Base-by-base conservation (phyloP, 1,140 invertebrate species). In the Hetaerina americana region DNA sequence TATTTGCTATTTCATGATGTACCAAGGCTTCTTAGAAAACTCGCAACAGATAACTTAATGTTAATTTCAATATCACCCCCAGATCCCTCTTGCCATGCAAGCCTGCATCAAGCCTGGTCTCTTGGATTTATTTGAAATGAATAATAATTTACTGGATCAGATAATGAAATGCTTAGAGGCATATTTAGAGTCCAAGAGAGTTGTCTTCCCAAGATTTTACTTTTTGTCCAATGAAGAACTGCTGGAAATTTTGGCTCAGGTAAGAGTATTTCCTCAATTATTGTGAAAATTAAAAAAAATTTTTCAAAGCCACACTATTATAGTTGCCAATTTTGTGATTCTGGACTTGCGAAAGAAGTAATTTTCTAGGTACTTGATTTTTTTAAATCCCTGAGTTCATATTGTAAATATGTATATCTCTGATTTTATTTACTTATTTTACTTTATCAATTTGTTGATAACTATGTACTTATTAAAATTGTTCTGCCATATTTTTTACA, bases 191-290 rank as follows among this genome's bases (percentile, higher is more conserved):
- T 93, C 92, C 22, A 96, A 97, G 79, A 84, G 95, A 67, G 87
- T 96, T 1, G 91, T 91, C 6, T 97, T 96, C 81, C 94, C 95
- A 26, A 82, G 94, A 75, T 92, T 97, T 81, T 97, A 96, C 82
- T 97, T 97, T 80, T 82, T 97, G 26, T 97, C 94, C 0, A 97
- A 97, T 80, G 94, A 96, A 76, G 95, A 97, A 78, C 82, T 97
- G 22, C 82, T 98, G 28, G 94, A 97, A 82, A 96, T 97, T 76
- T 83, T 97, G 68, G 92, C 93, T 49, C 92, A 95, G 84, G 87
- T 88, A 78, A 75, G 12, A 26, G 66, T 70, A 22, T 67, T 49
- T 71, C 29, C 5, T 74, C 40, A n/a, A 69, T 71, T 15, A 66
- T 1, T 25, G 66, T 22, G 71, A 66, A 27, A 66, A 73, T n/a